Conservation (phyloP, 2,113 vertebrate species). For the Nothobranchius furzeri region DNA sequence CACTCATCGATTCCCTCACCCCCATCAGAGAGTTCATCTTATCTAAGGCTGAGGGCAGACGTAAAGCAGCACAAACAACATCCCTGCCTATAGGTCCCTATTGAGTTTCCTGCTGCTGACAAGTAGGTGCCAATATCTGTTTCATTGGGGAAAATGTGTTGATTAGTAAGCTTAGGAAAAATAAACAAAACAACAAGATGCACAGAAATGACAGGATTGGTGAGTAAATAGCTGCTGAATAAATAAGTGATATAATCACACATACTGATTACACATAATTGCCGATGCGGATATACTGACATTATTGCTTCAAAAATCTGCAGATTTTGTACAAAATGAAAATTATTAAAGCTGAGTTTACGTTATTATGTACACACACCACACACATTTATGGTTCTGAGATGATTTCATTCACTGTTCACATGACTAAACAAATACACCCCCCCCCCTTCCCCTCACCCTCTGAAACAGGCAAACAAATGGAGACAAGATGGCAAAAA, state of each 20-base stretch:
- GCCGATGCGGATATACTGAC: too few species aligned
- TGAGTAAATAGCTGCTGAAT: neutral
- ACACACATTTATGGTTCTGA: too few species aligned
- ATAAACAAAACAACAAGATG: neutral
- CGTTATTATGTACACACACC: too few species aligned
- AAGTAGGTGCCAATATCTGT: slow-evolving; percentile 38
- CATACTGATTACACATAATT: too few species aligned
- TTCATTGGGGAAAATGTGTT: slow-evolving; percentile 6
- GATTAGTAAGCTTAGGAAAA: slow-evolving; percentile 1
- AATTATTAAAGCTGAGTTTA: too few species aligned
- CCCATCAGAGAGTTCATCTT: slow-evolving; percentile 33
- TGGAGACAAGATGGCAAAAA: too few species aligned
- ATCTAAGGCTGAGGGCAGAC: slow-evolving; percentile 29
- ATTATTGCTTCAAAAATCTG: too few species aligned
- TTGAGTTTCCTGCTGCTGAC: slow-evolving; percentile 34
- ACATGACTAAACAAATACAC: too few species aligned
- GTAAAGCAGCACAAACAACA: slow-evolving; percentile 43
- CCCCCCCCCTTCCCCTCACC: too few species aligned
- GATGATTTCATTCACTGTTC: too few species aligned
- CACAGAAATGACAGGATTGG: neutral
- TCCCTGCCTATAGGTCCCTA: slow-evolving; percentile 1
- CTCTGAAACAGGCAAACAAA: too few species aligned
- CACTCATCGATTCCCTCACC: slow-evolving; percentile 14
- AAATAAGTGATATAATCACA: neutral
- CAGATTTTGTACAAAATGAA: too few species aligned